phyloP scores from a whole-genome alignment of 2,888 invertebrate species.

The Vandiemenella viatica region DNA sequence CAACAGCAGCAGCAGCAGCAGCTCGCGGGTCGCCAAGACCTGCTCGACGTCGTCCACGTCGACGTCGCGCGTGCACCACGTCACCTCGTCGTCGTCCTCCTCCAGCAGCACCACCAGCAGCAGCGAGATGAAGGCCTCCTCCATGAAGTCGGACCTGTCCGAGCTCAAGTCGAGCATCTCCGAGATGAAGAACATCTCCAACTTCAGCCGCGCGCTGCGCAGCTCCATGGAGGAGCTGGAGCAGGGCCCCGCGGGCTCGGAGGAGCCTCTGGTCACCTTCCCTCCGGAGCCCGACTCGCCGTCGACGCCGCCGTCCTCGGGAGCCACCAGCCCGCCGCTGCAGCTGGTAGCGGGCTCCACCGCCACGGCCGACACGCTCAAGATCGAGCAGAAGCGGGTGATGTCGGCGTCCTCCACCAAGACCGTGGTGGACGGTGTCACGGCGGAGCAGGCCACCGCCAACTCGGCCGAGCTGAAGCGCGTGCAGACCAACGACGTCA shows the following conservation, averaged over 20 bases:
- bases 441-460: constrained; percentile 60
- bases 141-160: constrained; percentile 63
- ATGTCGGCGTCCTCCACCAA: constrained; percentile 64
- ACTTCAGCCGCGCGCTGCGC: constrained; percentile 38
- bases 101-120: no score
- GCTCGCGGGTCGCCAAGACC: constrained; percentile 34
- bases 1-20: constrained; percentile 41
- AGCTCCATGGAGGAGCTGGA: constrained; percentile 61
- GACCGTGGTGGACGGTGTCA: constrained; percentile 67
- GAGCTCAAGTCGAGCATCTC: constrained; percentile 72
- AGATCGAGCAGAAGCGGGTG: constrained; percentile 70
- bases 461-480: constrained; percentile 56
- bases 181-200: constrained; percentile 63
- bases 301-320: constrained; percentile 39
- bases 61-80: constrained; percentile 32
- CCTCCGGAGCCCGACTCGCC: constrained; percentile 61
- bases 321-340: constrained; percentile 22
- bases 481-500: constrained; percentile 47
- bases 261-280: constrained; percentile 62
- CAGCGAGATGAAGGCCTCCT: constrained; percentile 67
- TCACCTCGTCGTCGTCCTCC: constrained; percentile 38
- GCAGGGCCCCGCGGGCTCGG: constrained; percentile 13
- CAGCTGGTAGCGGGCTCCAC: constrained; percentile 19
- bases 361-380: constrained; percentile 43
- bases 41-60: constrained; percentile 21